Evolutionary conservation across 2,797 vertebrate genomes (phyloP).

Genomic region (Aeoliscus strigatus): DNA sequence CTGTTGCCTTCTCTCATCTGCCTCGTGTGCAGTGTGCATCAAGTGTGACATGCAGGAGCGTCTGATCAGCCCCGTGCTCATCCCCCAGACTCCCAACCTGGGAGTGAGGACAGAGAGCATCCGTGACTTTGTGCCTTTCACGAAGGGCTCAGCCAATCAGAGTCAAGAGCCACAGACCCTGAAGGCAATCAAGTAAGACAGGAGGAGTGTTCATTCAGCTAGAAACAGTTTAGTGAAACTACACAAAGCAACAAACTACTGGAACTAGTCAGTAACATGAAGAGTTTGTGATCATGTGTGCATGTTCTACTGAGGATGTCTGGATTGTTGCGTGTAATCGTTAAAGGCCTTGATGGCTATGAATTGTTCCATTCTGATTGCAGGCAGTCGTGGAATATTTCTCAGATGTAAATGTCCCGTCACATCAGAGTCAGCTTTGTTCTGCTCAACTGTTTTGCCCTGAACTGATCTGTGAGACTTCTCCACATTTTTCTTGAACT

Average conservation of each 20-base stretch:
- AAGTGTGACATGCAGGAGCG: slow-evolving; percentile 93
- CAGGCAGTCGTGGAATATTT: slow-evolving; percentile 27
- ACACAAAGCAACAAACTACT: background rate
- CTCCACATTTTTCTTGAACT: background rate
- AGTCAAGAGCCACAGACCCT: slow-evolving; percentile 64
- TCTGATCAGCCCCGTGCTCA: slow-evolving; percentile 82
- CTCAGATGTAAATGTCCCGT: slow-evolving; percentile 22
- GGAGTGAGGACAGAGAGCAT: slow-evolving; percentile 67
- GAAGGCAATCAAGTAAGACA: slow-evolving; percentile 80
- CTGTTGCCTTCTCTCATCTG: background rate
- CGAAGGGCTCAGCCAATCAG: slow-evolving; percentile 67
- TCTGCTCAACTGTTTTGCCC: slow-evolving; percentile 13
- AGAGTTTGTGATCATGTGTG: background rate
- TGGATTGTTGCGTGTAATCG: slow-evolving; percentile 9
- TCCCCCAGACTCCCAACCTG: slow-evolving; percentile 63
- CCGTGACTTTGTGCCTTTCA: slow-evolving; percentile 64
- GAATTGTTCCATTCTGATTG: slow-evolving; percentile 40
- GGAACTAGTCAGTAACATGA: background rate
- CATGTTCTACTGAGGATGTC: background rate
- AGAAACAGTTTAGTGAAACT: background rate
- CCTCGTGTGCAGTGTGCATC: slow-evolving; percentile 75
- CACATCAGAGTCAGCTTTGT: slow-evolving; percentile 42
- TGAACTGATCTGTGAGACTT: background rate
- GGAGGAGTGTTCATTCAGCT: background rate
- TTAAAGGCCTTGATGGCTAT: slow-evolving; percentile 11